Evolutionary conservation across 2,113 vertebrate genomes (phyloP), one percentile per base, ranked within the genome.

Genomic region (Cyanoliseus patagonus): DNA sequence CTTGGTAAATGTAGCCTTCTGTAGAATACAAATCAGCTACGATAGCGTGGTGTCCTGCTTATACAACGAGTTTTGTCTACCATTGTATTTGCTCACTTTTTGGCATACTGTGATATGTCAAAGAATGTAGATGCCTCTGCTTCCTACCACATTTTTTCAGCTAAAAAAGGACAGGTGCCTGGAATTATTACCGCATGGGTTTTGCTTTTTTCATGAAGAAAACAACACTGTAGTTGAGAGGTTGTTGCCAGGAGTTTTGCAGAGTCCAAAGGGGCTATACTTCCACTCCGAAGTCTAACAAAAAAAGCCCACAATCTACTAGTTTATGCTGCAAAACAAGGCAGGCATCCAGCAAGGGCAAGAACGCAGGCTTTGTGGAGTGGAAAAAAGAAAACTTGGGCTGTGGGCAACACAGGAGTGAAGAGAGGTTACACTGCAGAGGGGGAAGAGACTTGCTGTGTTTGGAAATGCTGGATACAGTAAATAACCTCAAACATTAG

Each of bases 11-110:
- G 68, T 41, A 42, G 77, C 47, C 83, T 93, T 89, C 81, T 52
- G 22, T n/a, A 5, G 86, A 88, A 92, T 93, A 96, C 66, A 82
- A 79, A 95, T 94, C 80, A 88, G 64, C 80, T 31, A 1, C 1
- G 1, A 33, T 76, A 46, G 37, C 8, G 37, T 35, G 8, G 63
- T 31, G 68, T 80, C 85, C 88, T 86, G 39, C 62, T 57, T 63
- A 47, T 76, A 19, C 66, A 49, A 83, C 9, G 10, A 57, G 27
- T 47, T 90, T 84, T 68, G 44, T 61, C 55, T 84, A 24, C 19
- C 44, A 49, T 81, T 76, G 24, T 22, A 31, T 92, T 75, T 22
- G 11, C 90, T 92, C 35, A 16, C 35, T 82, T 84, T 12, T 3
- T 76, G 52, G 42, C 62, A n/a, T 27, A n/a, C 30, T 75, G 37